Conservation (phyloP, 2,113 vertebrate species). For the Penelope pileata region DNA sequence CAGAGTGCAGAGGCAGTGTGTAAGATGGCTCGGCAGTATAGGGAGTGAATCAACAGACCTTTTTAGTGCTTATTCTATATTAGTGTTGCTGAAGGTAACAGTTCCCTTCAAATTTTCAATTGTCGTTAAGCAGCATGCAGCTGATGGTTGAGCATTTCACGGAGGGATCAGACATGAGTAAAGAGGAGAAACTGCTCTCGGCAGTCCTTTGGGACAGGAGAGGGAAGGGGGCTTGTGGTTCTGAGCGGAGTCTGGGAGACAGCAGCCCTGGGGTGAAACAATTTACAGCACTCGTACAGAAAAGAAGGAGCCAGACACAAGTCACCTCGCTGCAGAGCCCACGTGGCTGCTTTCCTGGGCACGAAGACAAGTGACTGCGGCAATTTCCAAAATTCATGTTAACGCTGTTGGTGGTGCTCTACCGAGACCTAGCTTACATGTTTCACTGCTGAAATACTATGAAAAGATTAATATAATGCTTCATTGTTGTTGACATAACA, state of each 20-base stretch:
- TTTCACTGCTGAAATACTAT: neutral
- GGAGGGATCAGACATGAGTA: neutral
- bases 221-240: neutral
- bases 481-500: neutral
- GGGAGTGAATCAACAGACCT: neutral
- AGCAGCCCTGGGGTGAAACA: neutral
- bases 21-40: neutral
- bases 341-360: neutral
- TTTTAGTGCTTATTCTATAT: neutral
- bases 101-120: neutral
- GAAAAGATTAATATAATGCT: neutral
- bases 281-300: neutral
- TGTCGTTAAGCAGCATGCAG: neutral
- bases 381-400: neutral
- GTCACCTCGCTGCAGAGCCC: neutral
- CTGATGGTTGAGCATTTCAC: neutral
- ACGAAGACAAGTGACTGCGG: neutral
- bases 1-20: neutral
- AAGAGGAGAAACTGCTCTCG: neutral
- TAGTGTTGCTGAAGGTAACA: neutral
- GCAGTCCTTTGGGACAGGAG: neutral
- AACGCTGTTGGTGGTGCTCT: neutral
- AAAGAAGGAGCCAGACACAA: neutral
- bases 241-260: neutral
- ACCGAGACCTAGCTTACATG: accelerated